phyloP scores from a whole-genome alignment of 2,113 vertebrate genomes.

The Sinocyclocheilus anshuiensis region DNA sequence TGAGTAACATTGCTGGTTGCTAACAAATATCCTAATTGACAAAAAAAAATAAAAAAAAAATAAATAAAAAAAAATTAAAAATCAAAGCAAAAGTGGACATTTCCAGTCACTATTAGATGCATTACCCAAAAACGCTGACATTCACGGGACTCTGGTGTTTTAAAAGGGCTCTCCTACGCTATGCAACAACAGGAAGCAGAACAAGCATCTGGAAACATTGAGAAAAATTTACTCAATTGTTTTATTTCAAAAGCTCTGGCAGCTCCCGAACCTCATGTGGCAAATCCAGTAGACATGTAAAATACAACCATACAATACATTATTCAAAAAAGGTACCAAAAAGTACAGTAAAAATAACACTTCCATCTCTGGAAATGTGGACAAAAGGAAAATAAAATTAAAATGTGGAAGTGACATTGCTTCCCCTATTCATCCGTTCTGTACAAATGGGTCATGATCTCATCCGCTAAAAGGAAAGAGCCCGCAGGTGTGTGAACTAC shows the following conservation, averaged over 20 bases:
- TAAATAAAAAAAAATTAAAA: slow-evolving; percentile 37
- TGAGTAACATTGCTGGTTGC: slow-evolving; percentile 69
- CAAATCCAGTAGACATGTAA: slow-evolving; percentile 99
- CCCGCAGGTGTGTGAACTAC: slow-evolving; percentile 39
- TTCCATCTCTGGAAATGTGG: slow-evolving; percentile 99
- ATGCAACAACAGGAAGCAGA: slow-evolving; percentile 72
- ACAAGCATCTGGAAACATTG: slow-evolving; percentile 67
- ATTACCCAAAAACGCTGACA: slow-evolving; percentile 71
- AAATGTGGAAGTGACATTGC: slow-evolving; percentile 96
- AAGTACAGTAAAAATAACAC: slow-evolving; percentile 99
- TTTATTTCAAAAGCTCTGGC: slow-evolving; percentile 98
- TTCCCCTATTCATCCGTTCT: slow-evolving; percentile 94
- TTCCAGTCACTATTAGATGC: slow-evolving; percentile 60
- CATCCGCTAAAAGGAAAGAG: slow-evolving; percentile 43
- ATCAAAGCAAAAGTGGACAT: slow-evolving; percentile 60
- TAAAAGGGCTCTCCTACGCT: slow-evolving; percentile 51
- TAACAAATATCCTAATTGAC: slow-evolving; percentile 25
- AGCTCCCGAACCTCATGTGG: slow-evolving; percentile 82
- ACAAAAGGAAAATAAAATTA: slow-evolving; percentile 78
- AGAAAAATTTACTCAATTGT: slow-evolving; percentile 67
- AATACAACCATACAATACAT: slow-evolving; percentile 99
- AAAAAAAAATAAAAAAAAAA: slow-evolving; percentile 49
- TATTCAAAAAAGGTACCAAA: slow-evolving; percentile 99
- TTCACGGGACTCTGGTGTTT: slow-evolving; percentile 70
- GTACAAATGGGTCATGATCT: slow-evolving; percentile 81